phyloP scores from a whole-genome alignment of 2,797 vertebrate species.

The Euphonia xanthogaster region DNA sequence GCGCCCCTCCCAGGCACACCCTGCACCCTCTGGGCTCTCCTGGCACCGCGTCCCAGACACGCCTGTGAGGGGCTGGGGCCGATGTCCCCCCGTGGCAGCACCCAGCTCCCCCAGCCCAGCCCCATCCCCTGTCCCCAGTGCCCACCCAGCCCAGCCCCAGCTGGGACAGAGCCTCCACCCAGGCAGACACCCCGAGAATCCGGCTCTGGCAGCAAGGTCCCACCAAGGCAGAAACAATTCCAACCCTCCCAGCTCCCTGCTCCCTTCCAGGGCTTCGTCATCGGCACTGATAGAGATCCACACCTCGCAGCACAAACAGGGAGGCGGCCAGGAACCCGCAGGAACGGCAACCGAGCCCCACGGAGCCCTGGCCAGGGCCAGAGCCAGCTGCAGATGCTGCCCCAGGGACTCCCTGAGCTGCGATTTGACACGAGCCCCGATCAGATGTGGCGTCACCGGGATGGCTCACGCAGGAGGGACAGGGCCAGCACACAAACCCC shows the following conservation, averaged over 20 bases:
- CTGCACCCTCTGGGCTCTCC: background rate
- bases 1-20: constrained; percentile 33
- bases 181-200: background rate
- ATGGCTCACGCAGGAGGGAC: background rate
- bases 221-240: rapidly evolving
- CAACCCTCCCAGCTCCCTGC: background rate
- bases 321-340: background rate
- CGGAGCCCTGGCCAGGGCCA: background rate
- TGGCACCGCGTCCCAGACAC: background rate
- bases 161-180: background rate
- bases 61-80: background rate
- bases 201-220: background rate
- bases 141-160: background rate
- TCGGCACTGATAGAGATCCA: background rate
- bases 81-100: background rate
- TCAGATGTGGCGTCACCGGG: background rate
- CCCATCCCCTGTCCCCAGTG: background rate
- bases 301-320: background rate
- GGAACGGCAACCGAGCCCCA: background rate
- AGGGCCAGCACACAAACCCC: background rate
- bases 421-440: rapidly evolving
- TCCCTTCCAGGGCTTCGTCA: background rate
- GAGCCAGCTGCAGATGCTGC: background rate
- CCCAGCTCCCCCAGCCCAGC: background rate
- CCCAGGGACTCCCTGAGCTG: background rate